Conservation (phyloP, 2,888 invertebrate species). For the Protodeltote pygarga region DNA sequence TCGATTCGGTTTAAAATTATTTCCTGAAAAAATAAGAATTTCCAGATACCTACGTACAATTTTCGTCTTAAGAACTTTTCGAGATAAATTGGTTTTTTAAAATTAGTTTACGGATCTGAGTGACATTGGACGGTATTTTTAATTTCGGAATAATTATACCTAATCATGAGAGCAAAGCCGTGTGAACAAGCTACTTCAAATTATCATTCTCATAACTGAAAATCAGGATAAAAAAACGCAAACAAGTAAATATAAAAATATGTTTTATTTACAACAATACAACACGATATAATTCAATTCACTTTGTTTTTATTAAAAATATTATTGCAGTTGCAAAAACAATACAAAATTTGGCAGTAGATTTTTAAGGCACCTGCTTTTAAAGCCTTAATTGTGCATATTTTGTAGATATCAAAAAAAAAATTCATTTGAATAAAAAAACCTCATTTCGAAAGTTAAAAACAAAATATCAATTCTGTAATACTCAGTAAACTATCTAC, state of each 20-base stretch:
- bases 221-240: neutral
- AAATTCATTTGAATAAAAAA: conserved; percentile 3
- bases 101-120: too few relatives aligned
- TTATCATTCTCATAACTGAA: neutral
- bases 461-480: neutral
- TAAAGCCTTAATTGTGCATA: conserved; percentile 8
- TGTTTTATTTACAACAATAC: conserved; percentile 57
- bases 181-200: too few relatives aligned
- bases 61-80: too few relatives aligned
- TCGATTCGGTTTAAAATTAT: too few relatives aligned
- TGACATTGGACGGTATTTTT: too few relatives aligned
- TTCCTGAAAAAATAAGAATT: too few relatives aligned
- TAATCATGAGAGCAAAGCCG: too few relatives aligned
- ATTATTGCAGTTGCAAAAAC: conserved; percentile 34
- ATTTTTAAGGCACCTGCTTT: conserved; percentile 32
- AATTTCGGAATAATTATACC: too few relatives aligned
- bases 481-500: conserved; percentile 4
- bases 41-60: too few relatives aligned
- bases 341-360: conserved; percentile 35
- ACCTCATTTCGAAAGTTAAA: neutral
- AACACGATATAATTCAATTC: conserved; percentile 25
- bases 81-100: too few relatives aligned
- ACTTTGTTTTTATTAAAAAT: conserved; percentile 30
- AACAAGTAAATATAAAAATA: conserved; percentile 33
- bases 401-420: conserved; percentile 1